phyloP scores from a whole-genome alignment of 1,140 invertebrate genomes.

The Sarcophaga peregrina region DNA sequence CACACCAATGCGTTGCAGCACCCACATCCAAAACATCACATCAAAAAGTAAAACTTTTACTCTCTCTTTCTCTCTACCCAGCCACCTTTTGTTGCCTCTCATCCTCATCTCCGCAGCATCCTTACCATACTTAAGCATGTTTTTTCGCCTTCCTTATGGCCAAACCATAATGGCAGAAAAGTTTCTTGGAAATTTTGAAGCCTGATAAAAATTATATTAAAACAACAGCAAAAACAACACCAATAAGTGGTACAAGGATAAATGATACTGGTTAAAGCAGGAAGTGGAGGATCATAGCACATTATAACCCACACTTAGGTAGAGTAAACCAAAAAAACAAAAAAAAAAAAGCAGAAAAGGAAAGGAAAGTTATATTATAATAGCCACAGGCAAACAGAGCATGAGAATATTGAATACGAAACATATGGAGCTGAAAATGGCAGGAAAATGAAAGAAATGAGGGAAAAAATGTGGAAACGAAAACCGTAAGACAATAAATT shows the following conservation, averaged over 20 bases:
- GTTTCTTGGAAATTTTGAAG: not conserved
- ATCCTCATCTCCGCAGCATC: no score
- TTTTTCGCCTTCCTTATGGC: not conserved
- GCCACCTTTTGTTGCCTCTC: no score
- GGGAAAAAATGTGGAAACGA: not conserved
- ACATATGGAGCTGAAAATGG: not conserved
- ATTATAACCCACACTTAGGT: not conserved
- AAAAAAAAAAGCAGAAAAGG: not conserved
- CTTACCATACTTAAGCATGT: not conserved
- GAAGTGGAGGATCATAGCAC: not conserved
- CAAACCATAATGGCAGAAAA: not conserved
- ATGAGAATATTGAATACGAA: constrained; percentile 32
- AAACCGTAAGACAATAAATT: no score
- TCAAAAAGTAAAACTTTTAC: constrained; percentile 33
- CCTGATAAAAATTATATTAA: not conserved
- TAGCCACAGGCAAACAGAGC: constrained; percentile 1
- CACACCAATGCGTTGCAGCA: not conserved
- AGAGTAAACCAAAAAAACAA: no score
- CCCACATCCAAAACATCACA: not conserved
- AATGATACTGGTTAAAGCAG: not conserved
- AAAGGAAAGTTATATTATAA: not conserved
- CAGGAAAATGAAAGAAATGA: not conserved
- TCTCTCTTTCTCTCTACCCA: not conserved
- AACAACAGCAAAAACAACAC: not conserved
- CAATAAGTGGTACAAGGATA: not conserved